Base-by-base conservation (phyloP, 2,113 vertebrate genomes). In the Dicaeum eximium region DNA sequence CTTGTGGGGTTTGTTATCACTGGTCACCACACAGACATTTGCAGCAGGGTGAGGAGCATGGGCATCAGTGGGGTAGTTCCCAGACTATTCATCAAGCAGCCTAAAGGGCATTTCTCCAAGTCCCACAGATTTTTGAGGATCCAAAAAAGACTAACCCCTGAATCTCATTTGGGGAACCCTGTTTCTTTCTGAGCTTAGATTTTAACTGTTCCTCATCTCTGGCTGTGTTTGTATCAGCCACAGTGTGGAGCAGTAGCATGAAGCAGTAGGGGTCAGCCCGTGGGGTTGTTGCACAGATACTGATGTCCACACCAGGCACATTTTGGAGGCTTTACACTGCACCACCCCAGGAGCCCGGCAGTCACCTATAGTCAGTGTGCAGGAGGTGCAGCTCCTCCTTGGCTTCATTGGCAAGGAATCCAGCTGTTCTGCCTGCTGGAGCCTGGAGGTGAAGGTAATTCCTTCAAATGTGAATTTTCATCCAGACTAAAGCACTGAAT, bases 281-380 rank as follows among this genome's bases (percentile, higher is more conserved):
- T 74, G 57, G 19, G 64, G 11, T 0, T 74, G 24, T 37, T 85
- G 60, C 56, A 51, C 44, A 44, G 16, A 9, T 67, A 6, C 44
- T 37, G 44, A n/a, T 64, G 21, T 75, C 44, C 47, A 33, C 0
- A 1, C 7, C 37, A 0, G 15, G n/a, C 0, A 0, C 13, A 5
- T 64, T 66, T 83, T 7, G 6, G 22, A 73, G 20, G 17, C 54
- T 74, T 93, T 60, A 35, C 1, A 0, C 20, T 50, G 38, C 20
- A 50, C 28, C 10, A 24, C 5, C 6, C 27, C 50, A 9, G 11
- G 12, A 80, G 6, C 15, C n/a, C 2, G 1, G 1, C 3, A 6
- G 21, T 56, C 19, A 51, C 24, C 31, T 64, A 8, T 30, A n/a
- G 27, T 14, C 65, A 37, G 20, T 21, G 18, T 70, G 64, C 40